A percentile compares a stretch with the other conserved stretches of the same genome.
Conservation (phyloP, 2,113 vertebrate genomes). For the Ailurus styani region DNA sequence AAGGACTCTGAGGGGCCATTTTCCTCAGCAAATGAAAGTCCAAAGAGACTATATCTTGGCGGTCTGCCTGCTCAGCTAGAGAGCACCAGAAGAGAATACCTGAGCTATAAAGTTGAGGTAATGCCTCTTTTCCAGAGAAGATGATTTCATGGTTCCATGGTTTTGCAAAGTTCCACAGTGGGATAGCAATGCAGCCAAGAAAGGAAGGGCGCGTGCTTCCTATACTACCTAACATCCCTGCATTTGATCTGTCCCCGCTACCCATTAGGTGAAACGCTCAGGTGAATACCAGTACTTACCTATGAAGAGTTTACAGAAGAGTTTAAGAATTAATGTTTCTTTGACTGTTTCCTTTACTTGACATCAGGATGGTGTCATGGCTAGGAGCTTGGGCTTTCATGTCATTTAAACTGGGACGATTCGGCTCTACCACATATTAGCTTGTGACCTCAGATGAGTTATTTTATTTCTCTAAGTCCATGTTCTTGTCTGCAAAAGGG, state of each 20-base stretch:
- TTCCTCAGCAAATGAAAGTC: slow-evolving; percentile 35
- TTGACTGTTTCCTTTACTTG: background rate
- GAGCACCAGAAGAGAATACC: background rate
- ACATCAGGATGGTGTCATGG: background rate
- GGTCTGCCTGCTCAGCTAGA: background rate
- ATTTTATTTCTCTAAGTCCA: background rate
- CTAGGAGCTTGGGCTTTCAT: background rate
- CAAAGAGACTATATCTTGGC: background rate
- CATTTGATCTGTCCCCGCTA: background rate
- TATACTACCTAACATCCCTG: accelerated
- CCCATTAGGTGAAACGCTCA: background rate
- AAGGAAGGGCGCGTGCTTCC: background rate
- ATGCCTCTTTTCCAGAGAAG: background rate
- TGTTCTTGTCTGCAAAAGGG: background rate
- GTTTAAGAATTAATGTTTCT: background rate
- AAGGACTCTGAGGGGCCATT: background rate
- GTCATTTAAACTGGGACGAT: background rate
- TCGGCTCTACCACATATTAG: background rate
- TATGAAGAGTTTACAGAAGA: background rate
- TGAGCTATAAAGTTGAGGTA: background rate
- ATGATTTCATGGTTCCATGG: background rate
- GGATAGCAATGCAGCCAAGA: background rate
- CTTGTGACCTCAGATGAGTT: background rate
- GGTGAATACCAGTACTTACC: background rate
- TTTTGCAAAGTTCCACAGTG: background rate